Base-by-base conservation (phyloP, 2,888 invertebrate species). In the Deilephila elpenor region DNA sequence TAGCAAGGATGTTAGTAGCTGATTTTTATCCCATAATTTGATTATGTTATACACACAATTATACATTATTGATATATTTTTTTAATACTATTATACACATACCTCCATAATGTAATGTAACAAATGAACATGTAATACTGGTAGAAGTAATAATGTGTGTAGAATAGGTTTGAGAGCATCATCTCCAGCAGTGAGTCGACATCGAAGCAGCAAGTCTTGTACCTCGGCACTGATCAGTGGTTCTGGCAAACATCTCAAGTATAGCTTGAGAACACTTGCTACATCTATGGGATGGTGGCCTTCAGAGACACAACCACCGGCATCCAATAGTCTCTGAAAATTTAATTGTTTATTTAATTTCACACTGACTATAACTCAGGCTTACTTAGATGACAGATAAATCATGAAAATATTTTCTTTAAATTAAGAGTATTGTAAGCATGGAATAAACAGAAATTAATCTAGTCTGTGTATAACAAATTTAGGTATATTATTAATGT, bases 101-200 rank as follows among this genome's bases (percentile, higher is more conserved):
- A 96, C 96, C 95, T 97, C 97, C 96, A 98, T 97, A 75, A 98
- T 95, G 92, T 97, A 98, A 77, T 97, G 96, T 56, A 98, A 90
- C 2, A 97, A 96, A 87, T 97, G 97, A 37, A 98, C 95, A 90
- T 98, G 97, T 84, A 96, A 95, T 59, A 96, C 94, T 32, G 98
- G 98, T 71, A 98, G 86, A 59, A 98, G 93, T 59, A 97, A 89
- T 60, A 98, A 88, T 29, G 97, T 96, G 79, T 96, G 95, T 34
- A 97, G 89, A 44, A 98, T 92, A 32, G 97, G 96, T 79, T 96
- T 95, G 32, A 96, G 89, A 70, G 95, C 93, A 81, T 96, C 95
- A 71, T 95, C 95, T 61, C 95, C 95, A 1, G 90, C 89, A 1
- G 96, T 90, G 74, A 96, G 88, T 70, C 96, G 91, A 86, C 97